Evolutionary conservation across 2,113 vertebrate species (phyloP), one percentile per base, ranked within the genome.

Genomic region (Charadrius vociferus): DNA sequence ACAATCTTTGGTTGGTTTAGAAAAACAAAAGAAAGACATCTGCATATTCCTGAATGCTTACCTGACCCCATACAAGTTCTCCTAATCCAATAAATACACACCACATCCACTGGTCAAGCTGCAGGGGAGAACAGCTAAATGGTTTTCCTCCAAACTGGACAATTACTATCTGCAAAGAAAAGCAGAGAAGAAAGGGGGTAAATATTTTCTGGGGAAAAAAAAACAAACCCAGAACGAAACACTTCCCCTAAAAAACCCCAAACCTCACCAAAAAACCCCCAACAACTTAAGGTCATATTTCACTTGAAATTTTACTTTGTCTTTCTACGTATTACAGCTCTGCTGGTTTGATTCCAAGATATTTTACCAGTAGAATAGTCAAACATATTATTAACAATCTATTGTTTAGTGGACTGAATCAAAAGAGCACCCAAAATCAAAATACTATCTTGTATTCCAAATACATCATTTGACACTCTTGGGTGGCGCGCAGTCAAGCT

Each of bases 1-100:
- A 5, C 9, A 71, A 10, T 30, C 55, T 47, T 24, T 3, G 34
- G 52, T 17, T 66, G 10, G 19, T 59, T 73, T 62, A 45, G 43
- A 62, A 75, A 70, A 83, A 43, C 14, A 71, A 50, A 86, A 66
- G 23, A 71, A 56, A 65, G 20, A 84, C 89, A 47, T 10, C 16
- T 49, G 61, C 71, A 56, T 47, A 29, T 36, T 88, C 58, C 43
- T 73, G 32, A 83, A 36, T 59, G 81, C 98, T 98, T 98, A 99
- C 99, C 99, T 99, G 99, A 95, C 99, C 99, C 99, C 99, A 99
- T 65, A 99, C 98, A 52, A 99, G 99, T 96, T 99, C 99, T 96
- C 99, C 99, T 49, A 99, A 80, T 66, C 99, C 99, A 19, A 99
- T 99, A 98, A 99, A 99, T 95, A 99, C 98, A 97, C 99, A 99